Percentiles rank a stretch among this genome's conserved stretches.
phyloP scores from a whole-genome alignment of 2,113 vertebrate species.

The Elephas maximus region DNA sequence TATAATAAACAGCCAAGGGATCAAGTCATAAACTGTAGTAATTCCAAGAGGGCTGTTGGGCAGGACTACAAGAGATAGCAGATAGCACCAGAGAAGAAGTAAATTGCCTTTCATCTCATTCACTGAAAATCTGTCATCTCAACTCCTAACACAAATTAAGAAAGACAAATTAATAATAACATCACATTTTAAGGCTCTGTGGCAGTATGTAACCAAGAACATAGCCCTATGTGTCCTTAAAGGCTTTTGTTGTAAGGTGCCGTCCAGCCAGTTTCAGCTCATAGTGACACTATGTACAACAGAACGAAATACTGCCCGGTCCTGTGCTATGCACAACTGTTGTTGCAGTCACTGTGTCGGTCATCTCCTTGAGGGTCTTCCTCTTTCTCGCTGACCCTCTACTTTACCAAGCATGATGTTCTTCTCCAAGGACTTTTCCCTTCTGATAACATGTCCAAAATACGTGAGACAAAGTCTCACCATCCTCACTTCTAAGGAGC shows the following conservation, averaged over 20 bases:
- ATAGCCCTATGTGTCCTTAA: neutral
- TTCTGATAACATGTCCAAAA: no score
- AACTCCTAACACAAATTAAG: neutral
- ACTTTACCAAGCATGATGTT: no score
- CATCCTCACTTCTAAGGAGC: no score
- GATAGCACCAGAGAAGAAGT: neutral
- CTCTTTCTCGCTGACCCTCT: no score
- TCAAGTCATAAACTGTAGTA: neutral
- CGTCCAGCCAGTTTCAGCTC: neutral
- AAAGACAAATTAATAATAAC: neutral
- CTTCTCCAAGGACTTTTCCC: no score
- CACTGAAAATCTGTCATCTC: neutral
- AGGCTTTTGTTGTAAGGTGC: neutral
- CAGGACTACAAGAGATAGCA: neutral
- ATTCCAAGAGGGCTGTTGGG: neutral
- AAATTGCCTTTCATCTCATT: neutral
- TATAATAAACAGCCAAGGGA: neutral
- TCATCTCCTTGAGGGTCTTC: no score
- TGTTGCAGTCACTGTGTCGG: no score
- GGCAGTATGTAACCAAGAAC: neutral
- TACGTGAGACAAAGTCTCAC: no score
- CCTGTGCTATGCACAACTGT: no score
- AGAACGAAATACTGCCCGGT: neutral
- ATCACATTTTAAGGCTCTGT: neutral
- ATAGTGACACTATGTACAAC: neutral